Base-by-base conservation (phyloP, 2,797 vertebrate genomes). In the Intellagama lesueurii region DNA sequence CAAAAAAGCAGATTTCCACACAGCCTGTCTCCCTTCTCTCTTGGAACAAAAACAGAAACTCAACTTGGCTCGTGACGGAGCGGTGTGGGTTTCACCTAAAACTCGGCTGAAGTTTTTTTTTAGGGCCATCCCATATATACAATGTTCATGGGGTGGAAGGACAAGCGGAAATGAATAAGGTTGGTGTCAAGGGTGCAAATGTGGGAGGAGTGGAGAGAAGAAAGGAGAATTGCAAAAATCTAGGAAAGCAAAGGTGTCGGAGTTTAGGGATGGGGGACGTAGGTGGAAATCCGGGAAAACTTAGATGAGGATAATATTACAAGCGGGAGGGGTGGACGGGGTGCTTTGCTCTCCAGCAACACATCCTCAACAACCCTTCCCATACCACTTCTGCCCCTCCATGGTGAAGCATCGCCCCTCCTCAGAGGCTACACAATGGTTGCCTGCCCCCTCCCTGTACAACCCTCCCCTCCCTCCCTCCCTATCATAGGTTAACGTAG, bases 401-500 rank as follows among this genome's bases (percentile, higher is more conserved):
- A 5, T 44, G 5, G 52, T 60, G 52, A 52, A 0, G 52, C 22
- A n/a, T 35, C 32, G 19, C 73, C 35, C 19, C 16, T 64, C 16
- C 60, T 64, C 5, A 14, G 60, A 14, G 52, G 52, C 14, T 24
- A 56, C 28, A 56, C 52, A 56, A 56, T 6, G 17, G 12, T 8
- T 56, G 12, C 28, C 73, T 1, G 19, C 22, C 56, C 52, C 40
- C 16, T 70, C 70, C 30, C 11, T 40, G 26, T 66, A 77, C 30
- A 16, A 26, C 7, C n/a, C 28, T 60, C 78, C 7, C 19, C 49
- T 84, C 44, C 84, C 66, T 2, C 47, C 49, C 88, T 73, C 87
- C 78, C 47, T 40, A 1, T 82, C 26, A 19, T 69, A 19, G 85
- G 77, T 91, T 87, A 77, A 91, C 56, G n/a, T 85, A 89, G 91